Evolutionary conservation across 1,140 invertebrate species (phyloP), one percentile per base, ranked within the genome.

Genomic region (Ericerus pela): DNA sequence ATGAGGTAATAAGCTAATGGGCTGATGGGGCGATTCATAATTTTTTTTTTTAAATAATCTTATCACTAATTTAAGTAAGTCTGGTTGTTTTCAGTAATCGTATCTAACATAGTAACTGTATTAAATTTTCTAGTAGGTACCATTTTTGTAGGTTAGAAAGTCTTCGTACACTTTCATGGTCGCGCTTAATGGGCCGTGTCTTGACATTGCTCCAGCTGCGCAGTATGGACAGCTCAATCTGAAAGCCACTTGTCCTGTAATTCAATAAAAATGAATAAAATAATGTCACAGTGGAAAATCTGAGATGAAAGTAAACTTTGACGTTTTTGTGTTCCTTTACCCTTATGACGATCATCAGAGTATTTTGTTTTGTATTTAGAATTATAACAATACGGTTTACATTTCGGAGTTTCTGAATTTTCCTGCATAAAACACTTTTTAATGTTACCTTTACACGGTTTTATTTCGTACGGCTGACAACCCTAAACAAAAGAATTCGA

Each of bases 381-480:
- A 47, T 47, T 47, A 22, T 18, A 24, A 22, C 41, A 47, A 24
- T 47, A 10, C 11, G 10, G 10, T 24, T 47, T 6, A 24, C 41
- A 47, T 47, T 47, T 47, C 14, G 41, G 41, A 4, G 41, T 47
- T 2, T 4, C 2, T 10, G 41, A 18, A 4, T 69, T n/a, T n/a
- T n/a, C n/a, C n/a, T n/a, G n/a, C n/a, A n/a, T n/a, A n/a, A n/a
- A n/a, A n/a, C n/a, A n/a, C n/a, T n/a, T n/a, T n/a, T n/a, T n/a
- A n/a, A n/a, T n/a, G n/a, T n/a, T n/a, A n/a, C 95, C 90, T 65
- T 92, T 88, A 67, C 91, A 95, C 0, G 85, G 82, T 20, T 75
- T 68, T 58, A 94, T 82, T 62, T 77, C 74, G 62, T 95, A 95
- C 2, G 90, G 88, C 60, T 78, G 76, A 68, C 90, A 95, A 27